Percentiles rank a stretch among this genome's conserved stretches.
Conservation (phyloP, 1,140 invertebrate genomes). For the Leptoteleia sp. region DNA sequence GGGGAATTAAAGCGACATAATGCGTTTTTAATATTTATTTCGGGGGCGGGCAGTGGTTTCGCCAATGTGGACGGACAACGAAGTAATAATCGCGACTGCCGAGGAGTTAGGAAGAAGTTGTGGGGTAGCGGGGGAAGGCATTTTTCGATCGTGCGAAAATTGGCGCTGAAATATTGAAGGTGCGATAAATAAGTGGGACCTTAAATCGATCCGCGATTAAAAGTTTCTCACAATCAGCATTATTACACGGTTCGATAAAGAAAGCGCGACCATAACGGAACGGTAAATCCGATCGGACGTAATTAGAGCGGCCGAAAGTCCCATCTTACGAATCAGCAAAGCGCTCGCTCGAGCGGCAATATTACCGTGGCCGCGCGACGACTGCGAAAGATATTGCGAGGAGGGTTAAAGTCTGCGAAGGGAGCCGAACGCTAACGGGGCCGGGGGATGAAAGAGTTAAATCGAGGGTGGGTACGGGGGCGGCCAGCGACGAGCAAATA, state of each 20-base stretch:
- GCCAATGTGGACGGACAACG: too few species aligned
- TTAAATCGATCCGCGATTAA: constrained; percentile 32
- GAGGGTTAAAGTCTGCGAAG: constrained; percentile 65
- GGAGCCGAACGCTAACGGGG: constrained; percentile 45
- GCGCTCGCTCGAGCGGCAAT: constrained; percentile 69
- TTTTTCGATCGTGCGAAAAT: too few species aligned
- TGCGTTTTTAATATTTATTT: constrained; percentile 3
- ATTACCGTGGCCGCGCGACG: constrained; percentile 70
- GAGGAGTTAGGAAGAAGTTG: too few species aligned
- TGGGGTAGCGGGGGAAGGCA: too few species aligned
- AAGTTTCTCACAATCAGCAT: constrained; percentile 38
- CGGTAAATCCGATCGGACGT: constrained; percentile 64
- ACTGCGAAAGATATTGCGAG: constrained; percentile 75
- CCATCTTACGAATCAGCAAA: constrained; percentile 72
- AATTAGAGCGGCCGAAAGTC: constrained; percentile 73
- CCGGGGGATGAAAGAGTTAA: constrained; percentile 79
- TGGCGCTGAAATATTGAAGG: too few species aligned
- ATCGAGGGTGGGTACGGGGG: constrained; percentile 73
- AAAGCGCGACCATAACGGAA: constrained; percentile 47
- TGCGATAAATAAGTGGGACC: too few species aligned
- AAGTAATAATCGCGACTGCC: too few species aligned
- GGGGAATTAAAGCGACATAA: constrained; percentile 2
- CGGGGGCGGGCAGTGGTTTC: too few species aligned
- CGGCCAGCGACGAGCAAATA: constrained; percentile 80
- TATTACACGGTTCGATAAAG: constrained; percentile 44